Evolutionary conservation across 2,113 vertebrate genomes (phyloP).

Genomic region (Sturnira hondurensis): DNA sequence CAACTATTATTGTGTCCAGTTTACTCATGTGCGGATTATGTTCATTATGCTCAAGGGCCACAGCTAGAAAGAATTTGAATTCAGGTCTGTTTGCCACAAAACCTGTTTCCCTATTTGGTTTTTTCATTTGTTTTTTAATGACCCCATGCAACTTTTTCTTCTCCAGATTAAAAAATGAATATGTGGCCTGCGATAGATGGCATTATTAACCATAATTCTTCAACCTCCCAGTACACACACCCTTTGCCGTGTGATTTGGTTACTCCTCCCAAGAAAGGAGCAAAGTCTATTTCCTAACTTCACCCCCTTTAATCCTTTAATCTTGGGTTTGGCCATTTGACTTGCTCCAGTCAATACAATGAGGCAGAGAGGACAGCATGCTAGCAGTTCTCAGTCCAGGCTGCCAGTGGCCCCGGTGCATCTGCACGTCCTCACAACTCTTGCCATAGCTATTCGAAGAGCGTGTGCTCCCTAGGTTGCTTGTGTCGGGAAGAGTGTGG

Average conservation of each 20-base stretch:
- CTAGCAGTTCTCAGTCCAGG: background rate
- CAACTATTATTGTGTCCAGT: background rate
- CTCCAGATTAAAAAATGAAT: background rate
- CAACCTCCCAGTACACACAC: background rate
- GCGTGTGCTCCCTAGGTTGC: background rate
- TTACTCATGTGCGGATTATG: background rate
- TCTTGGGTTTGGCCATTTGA: background rate
- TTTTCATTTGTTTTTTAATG: background rate
- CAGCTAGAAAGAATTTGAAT: background rate
- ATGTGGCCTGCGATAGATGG: background rate
- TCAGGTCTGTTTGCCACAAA: background rate
- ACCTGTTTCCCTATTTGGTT: background rate
- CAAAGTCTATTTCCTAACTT: background rate
- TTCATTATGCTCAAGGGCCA: background rate
- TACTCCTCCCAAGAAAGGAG: background rate
- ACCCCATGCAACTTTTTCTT: background rate
- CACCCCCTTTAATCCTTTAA: background rate
- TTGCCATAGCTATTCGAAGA: background rate
- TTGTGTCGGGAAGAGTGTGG: background rate
- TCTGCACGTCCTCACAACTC: background rate
- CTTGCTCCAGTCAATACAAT: background rate
- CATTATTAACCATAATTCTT: background rate
- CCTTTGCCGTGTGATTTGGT: background rate
- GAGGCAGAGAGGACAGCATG: background rate
- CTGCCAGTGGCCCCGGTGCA: background rate